These are phyloP conservation scores for Vulpes vulpes DNA, from an alignment of 2,113 vertebrate species.

Conservation along the genomic window DNA sequence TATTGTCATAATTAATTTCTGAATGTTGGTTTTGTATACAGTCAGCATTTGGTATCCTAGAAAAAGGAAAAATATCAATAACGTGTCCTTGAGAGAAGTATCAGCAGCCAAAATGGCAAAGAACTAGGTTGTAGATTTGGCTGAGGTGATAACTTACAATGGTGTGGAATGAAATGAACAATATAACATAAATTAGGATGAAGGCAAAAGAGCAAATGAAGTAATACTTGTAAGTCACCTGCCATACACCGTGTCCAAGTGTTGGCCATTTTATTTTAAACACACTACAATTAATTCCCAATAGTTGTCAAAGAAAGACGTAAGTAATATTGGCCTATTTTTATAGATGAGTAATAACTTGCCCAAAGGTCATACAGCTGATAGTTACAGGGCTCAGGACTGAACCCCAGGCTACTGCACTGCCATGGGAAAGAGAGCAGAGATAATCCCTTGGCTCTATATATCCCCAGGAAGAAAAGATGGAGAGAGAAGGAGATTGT, in stretches of 20 bases:
- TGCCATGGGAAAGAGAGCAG: neutral
- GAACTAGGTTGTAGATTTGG: neutral
- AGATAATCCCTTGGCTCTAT: neutral
- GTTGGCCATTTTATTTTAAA: neutral
- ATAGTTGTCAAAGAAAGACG: neutral
- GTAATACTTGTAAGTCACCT: neutral
- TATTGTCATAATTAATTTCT: neutral
- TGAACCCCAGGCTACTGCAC: neutral
- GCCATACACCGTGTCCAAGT: too few relatives aligned
- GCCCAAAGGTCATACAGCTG: neutral
- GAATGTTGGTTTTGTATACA: neutral
- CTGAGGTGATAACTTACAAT: neutral
- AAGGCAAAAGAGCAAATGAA: neutral
- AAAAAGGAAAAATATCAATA: neutral
- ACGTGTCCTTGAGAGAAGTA: neutral
- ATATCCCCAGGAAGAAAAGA: neutral
- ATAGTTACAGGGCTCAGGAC: neutral
- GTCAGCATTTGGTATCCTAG: neutral
- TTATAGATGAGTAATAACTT: neutral
- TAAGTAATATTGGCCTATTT: neutral
- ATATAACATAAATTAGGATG: neutral
- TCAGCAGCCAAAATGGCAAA: neutral
- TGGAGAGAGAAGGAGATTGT: neutral
- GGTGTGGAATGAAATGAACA: neutral
- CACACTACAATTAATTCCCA: neutral